These are phyloP conservation scores for Psilopogon haemacephalus DNA, from an alignment of 2,113 vertebrate species.

Conservation along the genomic window DNA sequence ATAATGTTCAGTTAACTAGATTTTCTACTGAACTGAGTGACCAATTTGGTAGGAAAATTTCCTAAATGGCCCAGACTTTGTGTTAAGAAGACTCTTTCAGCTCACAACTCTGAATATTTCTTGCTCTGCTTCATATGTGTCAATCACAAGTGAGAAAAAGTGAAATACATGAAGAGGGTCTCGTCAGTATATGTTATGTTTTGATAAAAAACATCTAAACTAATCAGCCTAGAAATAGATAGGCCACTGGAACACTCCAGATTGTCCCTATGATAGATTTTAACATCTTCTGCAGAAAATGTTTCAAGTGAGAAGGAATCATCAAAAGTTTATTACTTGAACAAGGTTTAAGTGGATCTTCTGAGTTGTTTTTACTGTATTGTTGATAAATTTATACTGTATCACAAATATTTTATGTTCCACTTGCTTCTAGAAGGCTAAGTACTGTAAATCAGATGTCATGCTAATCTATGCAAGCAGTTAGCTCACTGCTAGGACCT, in stretches of 20 bases:
- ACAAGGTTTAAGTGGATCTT: neutral
- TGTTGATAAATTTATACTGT: neutral
- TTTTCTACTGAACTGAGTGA: neutral
- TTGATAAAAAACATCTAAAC: neutral
- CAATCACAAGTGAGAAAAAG: neutral
- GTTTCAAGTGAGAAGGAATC: neutral
- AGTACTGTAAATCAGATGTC: slow-evolving; percentile 27
- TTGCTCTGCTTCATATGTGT: neutral
- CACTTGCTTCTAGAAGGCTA: neutral
- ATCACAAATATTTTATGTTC: neutral
- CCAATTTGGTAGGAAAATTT: neutral
- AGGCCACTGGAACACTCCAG: neutral
- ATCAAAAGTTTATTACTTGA: neutral
- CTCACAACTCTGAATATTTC: neutral
- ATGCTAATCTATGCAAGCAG: neutral
- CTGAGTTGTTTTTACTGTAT: neutral
- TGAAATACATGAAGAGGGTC: neutral
- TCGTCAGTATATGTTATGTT: neutral
- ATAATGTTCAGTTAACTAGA: neutral
- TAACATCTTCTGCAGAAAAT: neutral
- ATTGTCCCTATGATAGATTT: neutral
- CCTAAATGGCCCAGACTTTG: neutral
- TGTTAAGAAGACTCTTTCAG: neutral
- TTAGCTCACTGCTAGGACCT: neutral
- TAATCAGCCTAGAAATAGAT: neutral